A percentile compares a stretch with the other conserved stretches of the same genome.
Evolutionary conservation across 2,888 invertebrate species (phyloP).

Genomic region (Caenorhabditis becei): DNA sequence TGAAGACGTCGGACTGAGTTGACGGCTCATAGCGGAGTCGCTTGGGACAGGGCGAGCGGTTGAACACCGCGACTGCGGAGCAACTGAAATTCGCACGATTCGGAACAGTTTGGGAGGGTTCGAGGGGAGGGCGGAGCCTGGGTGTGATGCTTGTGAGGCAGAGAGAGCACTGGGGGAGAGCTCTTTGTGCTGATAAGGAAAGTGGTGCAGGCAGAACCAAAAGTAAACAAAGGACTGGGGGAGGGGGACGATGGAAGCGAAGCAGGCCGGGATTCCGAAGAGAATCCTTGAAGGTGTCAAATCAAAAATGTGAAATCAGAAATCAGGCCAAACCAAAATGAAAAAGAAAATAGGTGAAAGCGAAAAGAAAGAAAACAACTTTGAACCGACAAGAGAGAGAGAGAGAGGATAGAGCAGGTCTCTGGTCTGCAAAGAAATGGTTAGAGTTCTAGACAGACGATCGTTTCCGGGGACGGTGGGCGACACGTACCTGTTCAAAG

Average conservation of each 20-base stretch:
- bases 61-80: slow-evolving; percentile 80
- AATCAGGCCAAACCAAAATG: slow-evolving; percentile 14
- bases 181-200: background rate
- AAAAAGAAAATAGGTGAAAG: slow-evolving; percentile 11
- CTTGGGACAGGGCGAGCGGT: slow-evolving; percentile 76
- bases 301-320: background rate
- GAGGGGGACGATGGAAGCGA: slow-evolving; percentile 33
- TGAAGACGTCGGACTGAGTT: slow-evolving; percentile 44
- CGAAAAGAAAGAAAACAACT: slow-evolving; percentile 47
- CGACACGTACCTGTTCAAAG: slow-evolving; percentile 76
- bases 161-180: background rate
- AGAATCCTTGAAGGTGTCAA: background rate
- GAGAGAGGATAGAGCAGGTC: slow-evolving; percentile 36
- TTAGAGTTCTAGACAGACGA: slow-evolving; percentile 2
- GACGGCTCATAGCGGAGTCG: slow-evolving; percentile 76
- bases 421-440: slow-evolving; percentile 47
- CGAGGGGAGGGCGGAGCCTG: slow-evolving; percentile 44
- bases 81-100: slow-evolving; percentile 72
- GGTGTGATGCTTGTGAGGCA: slow-evolving; percentile 15
- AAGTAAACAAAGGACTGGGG: slow-evolving; percentile 40
- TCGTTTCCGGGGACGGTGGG: background rate
- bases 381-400: slow-evolving; percentile 54
- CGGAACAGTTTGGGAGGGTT: slow-evolving; percentile 28
- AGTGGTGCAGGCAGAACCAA: slow-evolving; percentile 47
- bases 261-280: background rate